Percentiles rank a stretch among this genome's conserved stretches.
phyloP scores from a whole-genome alignment of 1,140 invertebrate genomes.

The Caerostris extrusa region DNA sequence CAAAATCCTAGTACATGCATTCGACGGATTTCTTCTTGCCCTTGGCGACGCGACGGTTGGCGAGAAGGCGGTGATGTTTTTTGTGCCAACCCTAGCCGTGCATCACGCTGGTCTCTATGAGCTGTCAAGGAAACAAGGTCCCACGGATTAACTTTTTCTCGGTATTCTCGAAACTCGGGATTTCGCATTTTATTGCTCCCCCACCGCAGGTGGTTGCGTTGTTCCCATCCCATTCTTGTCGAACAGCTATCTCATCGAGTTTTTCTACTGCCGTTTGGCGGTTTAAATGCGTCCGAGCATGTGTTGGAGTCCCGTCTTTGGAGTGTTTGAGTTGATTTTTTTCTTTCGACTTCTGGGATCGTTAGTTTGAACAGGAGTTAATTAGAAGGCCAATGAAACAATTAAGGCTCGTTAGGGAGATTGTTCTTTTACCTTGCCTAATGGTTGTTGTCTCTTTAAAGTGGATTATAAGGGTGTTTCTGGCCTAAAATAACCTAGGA shows the following conservation, averaged over 20 bases:
- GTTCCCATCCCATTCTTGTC: constrained; percentile 48
- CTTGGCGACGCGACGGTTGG: background rate
- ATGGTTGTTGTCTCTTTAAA: constrained; percentile 11
- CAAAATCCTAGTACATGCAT: no score
- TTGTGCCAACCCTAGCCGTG: constrained; percentile 63
- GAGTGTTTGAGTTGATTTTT: background rate
- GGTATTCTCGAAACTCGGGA: constrained; percentile 61
- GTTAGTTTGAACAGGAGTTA: constrained; percentile 16
- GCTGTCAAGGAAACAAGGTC: constrained; percentile 75
- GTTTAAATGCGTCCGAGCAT: constrained; percentile 65
- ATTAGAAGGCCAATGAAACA: constrained; percentile 22
- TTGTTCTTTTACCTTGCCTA: background rate
- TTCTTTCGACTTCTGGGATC: constrained; percentile 1
- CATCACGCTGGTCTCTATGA: constrained; percentile 68
- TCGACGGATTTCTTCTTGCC: background rate
- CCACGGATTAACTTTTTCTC: constrained; percentile 75
- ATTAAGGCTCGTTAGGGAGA: background rate
- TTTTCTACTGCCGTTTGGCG: background rate
- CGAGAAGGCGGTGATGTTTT: background rate
- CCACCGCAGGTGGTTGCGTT: constrained; percentile 59
- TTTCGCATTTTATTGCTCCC: constrained; percentile 74
- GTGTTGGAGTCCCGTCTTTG: constrained; percentile 1
- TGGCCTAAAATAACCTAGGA: no score
- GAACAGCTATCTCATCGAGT: constrained; percentile 25
- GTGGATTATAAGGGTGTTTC: background rate